These are phyloP conservation scores for Eulemur mongoz DNA, from an alignment of 2,797 vertebrate species.

Conservation along the genomic window DNA sequence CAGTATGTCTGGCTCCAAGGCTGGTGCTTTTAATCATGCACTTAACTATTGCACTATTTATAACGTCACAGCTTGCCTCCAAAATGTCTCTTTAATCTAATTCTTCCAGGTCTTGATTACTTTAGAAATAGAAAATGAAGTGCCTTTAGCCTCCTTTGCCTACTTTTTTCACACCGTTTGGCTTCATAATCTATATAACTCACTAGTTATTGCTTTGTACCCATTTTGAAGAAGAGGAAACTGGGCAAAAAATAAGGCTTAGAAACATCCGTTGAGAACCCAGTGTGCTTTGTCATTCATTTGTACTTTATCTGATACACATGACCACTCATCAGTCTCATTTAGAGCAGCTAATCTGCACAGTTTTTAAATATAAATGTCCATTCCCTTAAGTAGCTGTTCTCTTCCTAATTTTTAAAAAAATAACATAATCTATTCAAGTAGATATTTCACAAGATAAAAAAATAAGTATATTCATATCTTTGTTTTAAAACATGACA, in stretches of 20 bases:
- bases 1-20: background rate
- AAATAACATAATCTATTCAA: background rate
- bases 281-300: background rate
- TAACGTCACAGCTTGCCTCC: background rate
- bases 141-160: background rate
- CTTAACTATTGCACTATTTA: background rate
- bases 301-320: background rate
- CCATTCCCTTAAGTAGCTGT: background rate
- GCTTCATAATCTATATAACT: background rate
- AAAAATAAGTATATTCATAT: background rate
- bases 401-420: background rate
- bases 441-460: background rate
- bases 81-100: background rate
- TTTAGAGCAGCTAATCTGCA: background rate
- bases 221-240: background rate
- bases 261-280: background rate
- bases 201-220: background rate
- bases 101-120: background rate
- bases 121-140: background rate
- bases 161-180: background rate
- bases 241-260: background rate
- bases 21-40: background rate
- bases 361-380: conserved; percentile 23
- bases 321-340: background rate
- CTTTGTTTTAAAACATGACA: background rate